Percentiles rank a stretch among this genome's conserved stretches.
Conservation (phyloP, 2,888 invertebrate species). For the Pollenia griseotomentosa region DNA sequence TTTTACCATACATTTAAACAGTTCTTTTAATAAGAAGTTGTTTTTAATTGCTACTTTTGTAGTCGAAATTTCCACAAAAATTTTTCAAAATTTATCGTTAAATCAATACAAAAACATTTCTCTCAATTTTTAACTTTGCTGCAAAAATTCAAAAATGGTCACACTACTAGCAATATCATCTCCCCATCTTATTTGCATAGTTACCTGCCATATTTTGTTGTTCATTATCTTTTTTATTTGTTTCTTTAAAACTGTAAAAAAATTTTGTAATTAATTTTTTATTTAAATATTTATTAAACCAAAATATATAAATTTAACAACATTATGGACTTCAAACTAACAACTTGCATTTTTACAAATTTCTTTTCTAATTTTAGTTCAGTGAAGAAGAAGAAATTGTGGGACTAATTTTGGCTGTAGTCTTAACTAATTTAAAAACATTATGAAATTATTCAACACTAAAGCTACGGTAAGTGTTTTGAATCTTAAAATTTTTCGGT, state of each 20-base stretch:
- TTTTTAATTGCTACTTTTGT: too few relatives aligned
- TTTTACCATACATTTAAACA: too few relatives aligned
- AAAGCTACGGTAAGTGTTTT: constrained; percentile 78
- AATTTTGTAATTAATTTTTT: constrained; percentile 25
- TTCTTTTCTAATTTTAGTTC: constrained; percentile 64
- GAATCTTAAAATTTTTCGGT: constrained; percentile 6
- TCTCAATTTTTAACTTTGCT: too few relatives aligned
- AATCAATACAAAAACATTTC: too few relatives aligned
- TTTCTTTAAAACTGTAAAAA: constrained; percentile 24
- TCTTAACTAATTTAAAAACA: constrained; percentile 42
- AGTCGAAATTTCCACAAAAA: too few relatives aligned
- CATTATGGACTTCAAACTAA: neutral
- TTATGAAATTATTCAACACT: constrained; percentile 71
- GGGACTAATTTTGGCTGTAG: constrained; percentile 24
- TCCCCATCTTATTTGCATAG: neutral
- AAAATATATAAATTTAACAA: neutral
- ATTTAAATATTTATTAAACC: neutral
- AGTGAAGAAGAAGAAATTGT: constrained; percentile 41
- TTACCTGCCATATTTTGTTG: neutral
- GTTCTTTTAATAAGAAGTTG: too few relatives aligned
- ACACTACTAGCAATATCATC: neutral
- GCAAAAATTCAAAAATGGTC: too few relatives aligned
- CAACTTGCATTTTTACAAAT: neutral
- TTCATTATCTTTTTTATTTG: constrained; percentile 5
- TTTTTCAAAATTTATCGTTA: too few relatives aligned